A percentile compares a stretch with the other conserved stretches of the same genome.
These are phyloP conservation scores for Troides aeacus DNA, from an alignment of 2,888 invertebrate genomes.

Conservation along the genomic window DNA sequence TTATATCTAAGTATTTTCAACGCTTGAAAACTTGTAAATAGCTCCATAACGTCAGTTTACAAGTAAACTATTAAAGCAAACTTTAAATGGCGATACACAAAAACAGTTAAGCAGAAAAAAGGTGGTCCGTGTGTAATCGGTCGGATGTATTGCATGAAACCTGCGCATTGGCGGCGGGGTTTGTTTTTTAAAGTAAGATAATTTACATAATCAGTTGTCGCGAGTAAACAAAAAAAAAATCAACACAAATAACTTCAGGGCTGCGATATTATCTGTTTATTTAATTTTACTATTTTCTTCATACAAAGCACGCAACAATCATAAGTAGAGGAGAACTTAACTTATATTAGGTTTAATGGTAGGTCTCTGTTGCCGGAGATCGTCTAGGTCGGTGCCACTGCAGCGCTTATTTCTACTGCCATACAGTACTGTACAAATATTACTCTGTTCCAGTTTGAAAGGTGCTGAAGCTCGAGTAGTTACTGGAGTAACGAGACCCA, in stretches of 20 bases:
- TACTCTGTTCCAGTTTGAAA: too few species aligned
- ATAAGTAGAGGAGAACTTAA: too few species aligned
- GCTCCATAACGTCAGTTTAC: not conserved
- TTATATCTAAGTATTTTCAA: not conserved
- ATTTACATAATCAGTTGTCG: constrained; percentile 27
- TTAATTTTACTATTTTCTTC: not conserved
- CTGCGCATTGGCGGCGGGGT: constrained; percentile 10
- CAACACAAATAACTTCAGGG: not conserved
- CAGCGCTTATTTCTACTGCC: too few species aligned
- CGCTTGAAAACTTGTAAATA: not conserved
- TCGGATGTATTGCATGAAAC: constrained; percentile 23
- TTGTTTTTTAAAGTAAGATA: constrained; percentile 14
- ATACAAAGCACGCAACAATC: too few species aligned
- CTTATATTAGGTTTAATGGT: too few species aligned
- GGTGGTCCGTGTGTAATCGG: constrained; percentile 7
- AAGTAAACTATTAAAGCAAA: constrained; percentile 12
- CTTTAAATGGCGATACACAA: constrained; percentile 13
- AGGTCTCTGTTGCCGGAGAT: too few species aligned
- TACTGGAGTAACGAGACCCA: too few species aligned
- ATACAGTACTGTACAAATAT: too few species aligned
- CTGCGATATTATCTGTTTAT: not conserved
- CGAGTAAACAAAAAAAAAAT: constrained; percentile 7
- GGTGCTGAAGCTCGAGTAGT: too few species aligned
- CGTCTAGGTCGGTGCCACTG: too few species aligned
- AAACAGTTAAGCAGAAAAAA: constrained; percentile 1